Evolutionary conservation across 2,888 invertebrate genomes (phyloP), one percentile per base, ranked within the genome.

Genomic region (Parnassius orleans): DNA sequence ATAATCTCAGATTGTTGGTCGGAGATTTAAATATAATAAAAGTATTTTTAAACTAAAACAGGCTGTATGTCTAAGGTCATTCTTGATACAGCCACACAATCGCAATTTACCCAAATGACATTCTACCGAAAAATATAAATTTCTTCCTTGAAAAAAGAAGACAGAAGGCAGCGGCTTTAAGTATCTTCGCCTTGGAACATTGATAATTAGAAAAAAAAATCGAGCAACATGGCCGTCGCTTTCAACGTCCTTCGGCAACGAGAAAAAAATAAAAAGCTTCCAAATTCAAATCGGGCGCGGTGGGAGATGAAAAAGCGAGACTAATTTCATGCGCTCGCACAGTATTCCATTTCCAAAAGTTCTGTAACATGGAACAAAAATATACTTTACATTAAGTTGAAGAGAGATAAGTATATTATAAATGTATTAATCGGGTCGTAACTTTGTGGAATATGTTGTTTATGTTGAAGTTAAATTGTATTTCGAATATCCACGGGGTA

Each of bases 381-480:
- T 64, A 65, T 50, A 10, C 51, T 43, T 10, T 0, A 9, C 1
- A 33, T 47, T 41, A 61, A 9, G 78, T 61, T 57, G 65, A 74
- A 84, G 19, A 58, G 74, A 46, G 83, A 77, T 2, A 51, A 68
- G 2, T 44, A 65, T 69, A 78, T 86, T 80, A 87, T 85, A 84
- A 88, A 90, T 89, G 89, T 88, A 85, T 88, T 89, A 90, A 89
- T 88, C 87, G 80, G 76, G 70, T 83, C 85, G 80, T 90, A 90
- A 87, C 86, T 90, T 85, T 83, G 70, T 78, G 78, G 77, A 81
- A 84, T 83, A 88, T 83, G 81, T 86, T 84, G 84, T 87, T 83
- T 84, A 85, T 80, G 80, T 70, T 71, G 68, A 51, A 70, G 71
- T 70, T 72, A 72, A 69, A 74, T 74, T 73, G 71, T 72, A 70